These are phyloP conservation scores for Pseudotriccus pelzelni DNA, from an alignment of 2,797 vertebrate species.

Conservation along the genomic window DNA sequence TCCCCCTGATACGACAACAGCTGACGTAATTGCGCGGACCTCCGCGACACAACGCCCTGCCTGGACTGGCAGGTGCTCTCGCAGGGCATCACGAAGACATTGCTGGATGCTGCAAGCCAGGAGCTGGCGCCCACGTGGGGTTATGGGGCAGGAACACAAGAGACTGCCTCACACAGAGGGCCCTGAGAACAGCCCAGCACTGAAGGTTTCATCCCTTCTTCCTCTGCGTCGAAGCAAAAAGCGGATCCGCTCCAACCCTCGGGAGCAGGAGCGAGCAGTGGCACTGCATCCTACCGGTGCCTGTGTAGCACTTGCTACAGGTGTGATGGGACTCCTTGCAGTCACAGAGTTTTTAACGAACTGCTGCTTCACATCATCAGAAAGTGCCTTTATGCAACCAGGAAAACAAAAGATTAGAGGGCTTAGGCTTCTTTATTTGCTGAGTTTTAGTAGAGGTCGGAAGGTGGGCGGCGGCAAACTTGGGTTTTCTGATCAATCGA, in stretches of 20 bases:
- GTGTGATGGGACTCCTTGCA: background rate
- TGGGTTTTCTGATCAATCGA: background rate
- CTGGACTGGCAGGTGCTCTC: background rate
- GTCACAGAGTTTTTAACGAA: background rate
- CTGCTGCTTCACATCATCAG: conserved; percentile 43
- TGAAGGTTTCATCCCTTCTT: background rate
- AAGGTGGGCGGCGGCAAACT: background rate
- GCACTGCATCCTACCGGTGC: background rate
- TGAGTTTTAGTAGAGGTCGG: background rate
- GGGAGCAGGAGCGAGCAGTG: background rate
- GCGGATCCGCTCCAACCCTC: background rate
- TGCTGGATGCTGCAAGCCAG: background rate
- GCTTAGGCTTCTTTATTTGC: background rate
- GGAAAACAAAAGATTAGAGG: background rate
- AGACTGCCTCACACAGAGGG: rapidly evolving
- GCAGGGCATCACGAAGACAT: background rate
- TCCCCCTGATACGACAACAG: background rate
- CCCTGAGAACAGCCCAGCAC: background rate
- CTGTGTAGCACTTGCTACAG: background rate
- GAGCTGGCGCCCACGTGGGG: background rate
- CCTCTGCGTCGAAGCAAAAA: background rate
- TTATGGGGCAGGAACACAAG: background rate
- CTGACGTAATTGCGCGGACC: background rate
- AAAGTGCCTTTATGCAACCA: conserved; percentile 65
- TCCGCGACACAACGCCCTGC: background rate